These are phyloP conservation scores for Halocynthia roretzi DNA, from an alignment of 23 tunicate species.

Conservation along the genomic window DNA sequence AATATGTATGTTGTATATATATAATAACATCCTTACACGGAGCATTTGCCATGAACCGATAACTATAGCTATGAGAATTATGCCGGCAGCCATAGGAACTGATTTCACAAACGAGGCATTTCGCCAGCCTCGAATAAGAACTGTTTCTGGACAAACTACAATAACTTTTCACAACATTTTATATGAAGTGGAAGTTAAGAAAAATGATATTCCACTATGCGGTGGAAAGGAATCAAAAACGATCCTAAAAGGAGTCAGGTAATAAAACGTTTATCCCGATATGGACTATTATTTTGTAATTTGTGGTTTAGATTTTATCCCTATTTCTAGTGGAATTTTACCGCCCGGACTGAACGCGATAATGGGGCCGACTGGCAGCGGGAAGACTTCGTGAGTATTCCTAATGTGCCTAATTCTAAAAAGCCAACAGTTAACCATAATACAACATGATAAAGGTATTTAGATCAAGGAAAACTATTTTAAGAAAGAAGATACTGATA, in stretches of 20 bases:
- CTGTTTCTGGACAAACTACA: neutral
- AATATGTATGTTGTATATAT: too few species aligned
- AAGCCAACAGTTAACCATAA: too few species aligned
- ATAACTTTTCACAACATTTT: conserved; percentile 64
- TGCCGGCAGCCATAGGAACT: too few species aligned
- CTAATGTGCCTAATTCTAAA: neutral
- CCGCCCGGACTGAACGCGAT: conserved; percentile 26
- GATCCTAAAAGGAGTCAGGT: conserved; percentile 71
- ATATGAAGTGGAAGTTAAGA: conserved; percentile 65
- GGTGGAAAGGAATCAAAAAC: conserved; percentile 59
- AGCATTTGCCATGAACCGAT: too few species aligned
- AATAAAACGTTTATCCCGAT: neutral
- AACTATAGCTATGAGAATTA: too few species aligned
- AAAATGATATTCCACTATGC: conserved; percentile 72
- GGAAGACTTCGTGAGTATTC: conserved; percentile 28
- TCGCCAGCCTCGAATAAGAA: too few species aligned
- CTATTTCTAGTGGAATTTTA: conserved; percentile 1
- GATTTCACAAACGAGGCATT: too few species aligned
- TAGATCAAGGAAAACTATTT: too few species aligned
- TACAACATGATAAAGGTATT: too few species aligned
- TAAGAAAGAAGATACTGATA: too few species aligned
- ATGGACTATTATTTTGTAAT: neutral
- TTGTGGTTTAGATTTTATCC: neutral
- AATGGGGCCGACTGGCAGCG: conserved; percentile 21
- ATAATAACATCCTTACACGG: too few species aligned